Evolutionary conservation across 2,797 vertebrate genomes (phyloP).

Genomic region (Argyrosomus regius): DNA sequence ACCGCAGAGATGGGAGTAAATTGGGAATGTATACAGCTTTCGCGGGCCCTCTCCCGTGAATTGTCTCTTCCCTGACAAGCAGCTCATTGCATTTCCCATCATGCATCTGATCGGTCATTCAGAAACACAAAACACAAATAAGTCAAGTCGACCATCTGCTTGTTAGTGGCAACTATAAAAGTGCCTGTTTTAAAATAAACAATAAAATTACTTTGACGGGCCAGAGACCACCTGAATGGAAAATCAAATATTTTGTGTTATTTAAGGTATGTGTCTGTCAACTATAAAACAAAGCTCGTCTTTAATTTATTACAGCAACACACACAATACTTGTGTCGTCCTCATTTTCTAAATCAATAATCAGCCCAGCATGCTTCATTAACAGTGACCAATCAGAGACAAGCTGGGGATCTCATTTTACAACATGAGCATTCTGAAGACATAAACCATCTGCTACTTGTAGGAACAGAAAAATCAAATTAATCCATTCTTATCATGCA

Average conservation of each 20-base stretch:
- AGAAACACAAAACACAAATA: constrained; percentile 99
- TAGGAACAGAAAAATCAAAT: constrained; percentile 99
- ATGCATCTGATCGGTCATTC: constrained; percentile 99
- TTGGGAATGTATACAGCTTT: constrained; percentile 80
- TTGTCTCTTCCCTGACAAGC: constrained; percentile 97
- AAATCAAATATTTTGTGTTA: constrained; percentile 98
- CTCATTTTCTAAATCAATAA: constrained; percentile 99
- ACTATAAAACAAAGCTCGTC: constrained; percentile 95
- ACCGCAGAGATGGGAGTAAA: constrained; percentile 79
- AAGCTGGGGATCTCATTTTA: constrained; percentile 99
- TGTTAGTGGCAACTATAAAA: constrained; percentile 99
- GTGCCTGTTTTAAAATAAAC: constrained; percentile 98
- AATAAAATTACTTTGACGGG: constrained; percentile 98
- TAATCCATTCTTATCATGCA: constrained; percentile 99
- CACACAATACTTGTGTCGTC: constrained; percentile 98
- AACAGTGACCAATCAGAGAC: constrained; percentile 99
- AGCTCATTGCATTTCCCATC: constrained; percentile 99
- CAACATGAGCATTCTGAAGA: constrained; percentile 99
- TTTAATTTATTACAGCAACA: constrained; percentile 99
- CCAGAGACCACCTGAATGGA: constrained; percentile 97
- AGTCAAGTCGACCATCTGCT: constrained; percentile 99
- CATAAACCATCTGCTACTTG: constrained; percentile 99
- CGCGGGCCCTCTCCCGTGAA: constrained; percentile 90
- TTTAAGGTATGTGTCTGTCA: constrained; percentile 95
- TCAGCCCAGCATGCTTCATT: constrained; percentile 99